Conservation (phyloP, 2,113 vertebrate genomes). For the Amphilophus citrinellus region DNA sequence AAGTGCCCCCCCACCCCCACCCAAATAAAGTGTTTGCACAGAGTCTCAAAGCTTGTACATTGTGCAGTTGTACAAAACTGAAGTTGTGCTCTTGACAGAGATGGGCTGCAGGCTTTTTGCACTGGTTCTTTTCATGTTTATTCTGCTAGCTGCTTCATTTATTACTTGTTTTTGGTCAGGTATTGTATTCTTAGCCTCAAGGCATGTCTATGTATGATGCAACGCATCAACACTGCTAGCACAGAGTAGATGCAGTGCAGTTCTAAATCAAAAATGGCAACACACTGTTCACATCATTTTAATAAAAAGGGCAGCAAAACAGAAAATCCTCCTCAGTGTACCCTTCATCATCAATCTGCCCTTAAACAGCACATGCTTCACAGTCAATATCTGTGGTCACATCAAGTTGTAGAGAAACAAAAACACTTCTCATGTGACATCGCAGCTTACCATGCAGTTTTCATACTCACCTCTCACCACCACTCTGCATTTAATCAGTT, state of each 20-base stretch:
- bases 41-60: background rate
- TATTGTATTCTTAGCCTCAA: background rate
- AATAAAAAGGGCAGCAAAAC: background rate
- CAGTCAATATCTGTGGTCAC: background rate
- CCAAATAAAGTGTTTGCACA: background rate
- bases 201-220: background rate
- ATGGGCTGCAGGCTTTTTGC: background rate
- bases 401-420: background rate
- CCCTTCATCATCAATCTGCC: background rate
- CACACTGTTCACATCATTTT: background rate
- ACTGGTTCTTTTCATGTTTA: background rate
- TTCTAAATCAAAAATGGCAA: background rate
- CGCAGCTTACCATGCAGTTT: background rate
- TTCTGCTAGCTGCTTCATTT: background rate
- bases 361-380: background rate
- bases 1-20: background rate
- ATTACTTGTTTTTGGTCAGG: slow-evolving; percentile 1
- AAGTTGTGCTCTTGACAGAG: background rate
- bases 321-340: background rate
- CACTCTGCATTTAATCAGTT: too few species aligned
- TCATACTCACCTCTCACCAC: background rate
- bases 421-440: too few species aligned
- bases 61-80: background rate
- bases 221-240: background rate
- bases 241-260: background rate